A percentile compares a stretch with the other conserved stretches of the same genome.
phyloP scores from a whole-genome alignment of 1,140 invertebrate species.

The Aphidius ervi region DNA sequence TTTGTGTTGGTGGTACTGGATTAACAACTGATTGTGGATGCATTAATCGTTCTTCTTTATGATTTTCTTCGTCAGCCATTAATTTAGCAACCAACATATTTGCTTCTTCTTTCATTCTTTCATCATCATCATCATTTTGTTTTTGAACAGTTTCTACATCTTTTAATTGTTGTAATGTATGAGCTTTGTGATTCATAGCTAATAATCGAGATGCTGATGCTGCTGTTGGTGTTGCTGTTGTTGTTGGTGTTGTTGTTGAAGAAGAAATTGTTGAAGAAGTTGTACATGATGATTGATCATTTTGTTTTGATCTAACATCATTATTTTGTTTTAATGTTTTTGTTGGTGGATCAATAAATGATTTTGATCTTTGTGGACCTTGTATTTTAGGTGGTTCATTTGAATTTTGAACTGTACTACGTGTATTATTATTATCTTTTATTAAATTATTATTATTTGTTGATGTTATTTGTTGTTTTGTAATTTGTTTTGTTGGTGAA shows the following conservation, averaged over 20 bases:
- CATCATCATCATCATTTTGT: slow-evolving; percentile 53
- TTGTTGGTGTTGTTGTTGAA: background rate
- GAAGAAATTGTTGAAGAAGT: background rate
- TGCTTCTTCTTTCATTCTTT: slow-evolving; percentile 66
- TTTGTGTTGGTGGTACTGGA: slow-evolving; percentile 39
- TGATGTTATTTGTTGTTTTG: background rate
- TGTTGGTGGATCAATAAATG: slow-evolving; percentile 23
- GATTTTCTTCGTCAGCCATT: slow-evolving; percentile 64
- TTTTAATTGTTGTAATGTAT: background rate
- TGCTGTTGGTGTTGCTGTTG: background rate
- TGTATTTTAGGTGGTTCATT: slow-evolving; percentile 17
- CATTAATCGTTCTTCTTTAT: slow-evolving; percentile 36
- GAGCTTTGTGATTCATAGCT: slow-evolving; percentile 13
- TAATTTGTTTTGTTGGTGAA: slow-evolving; percentile 27
- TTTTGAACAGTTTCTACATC: slow-evolving; percentile 29
- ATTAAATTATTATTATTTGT: slow-evolving; percentile 17
- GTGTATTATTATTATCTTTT: slow-evolving; percentile 8
- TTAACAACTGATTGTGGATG: slow-evolving; percentile 29
- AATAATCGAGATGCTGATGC: background rate
- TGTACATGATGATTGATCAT: background rate
- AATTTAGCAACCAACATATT: slow-evolving; percentile 72
- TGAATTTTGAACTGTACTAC: slow-evolving; percentile 20
- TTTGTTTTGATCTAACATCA: slow-evolving; percentile 4
- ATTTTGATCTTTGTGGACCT: slow-evolving; percentile 24
- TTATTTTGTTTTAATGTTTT: slow-evolving; percentile 14